phyloP scores from a whole-genome alignment of 64 coral and sea anemone genomes.

The Actinia tenebrosa region DNA sequence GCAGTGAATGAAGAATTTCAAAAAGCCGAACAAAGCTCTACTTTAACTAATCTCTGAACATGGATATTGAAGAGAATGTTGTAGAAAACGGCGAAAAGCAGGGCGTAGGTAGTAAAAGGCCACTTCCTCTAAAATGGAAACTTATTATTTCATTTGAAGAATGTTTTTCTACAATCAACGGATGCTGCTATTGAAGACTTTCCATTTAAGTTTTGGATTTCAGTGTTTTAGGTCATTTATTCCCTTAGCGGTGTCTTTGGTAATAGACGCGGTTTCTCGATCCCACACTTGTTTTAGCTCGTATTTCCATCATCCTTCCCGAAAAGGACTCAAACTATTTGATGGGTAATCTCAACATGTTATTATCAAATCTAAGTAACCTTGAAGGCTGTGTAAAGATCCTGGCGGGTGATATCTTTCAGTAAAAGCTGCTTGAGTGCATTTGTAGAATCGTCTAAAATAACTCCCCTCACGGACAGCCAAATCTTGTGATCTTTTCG shows the following conservation, averaged over 20 bases:
- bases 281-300: not conserved
- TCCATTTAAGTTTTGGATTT: not conserved
- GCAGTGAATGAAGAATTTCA: too few species aligned
- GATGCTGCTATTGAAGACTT: not conserved
- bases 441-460: constrained; percentile 1
- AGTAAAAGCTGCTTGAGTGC: constrained; percentile 12
- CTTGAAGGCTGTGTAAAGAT: not conserved
- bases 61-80: too few species aligned
- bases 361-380: constrained; percentile 1
- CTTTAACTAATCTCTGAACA: not conserved
- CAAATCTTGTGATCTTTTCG: constrained; percentile 8
- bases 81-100: too few species aligned
- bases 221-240: not conserved
- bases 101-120: not conserved
- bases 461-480: not conserved
- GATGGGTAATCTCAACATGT: not conserved
- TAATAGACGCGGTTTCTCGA: not conserved
- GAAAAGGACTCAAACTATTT: not conserved
- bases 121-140: not conserved
- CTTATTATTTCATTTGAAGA: not conserved
- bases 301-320: not conserved
- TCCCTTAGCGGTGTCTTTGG: not conserved
- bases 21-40: not conserved
- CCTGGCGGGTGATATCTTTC: constrained; percentile 4
- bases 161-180: not conserved